Evolutionary conservation across 2,113 vertebrate species (phyloP), one percentile per base, ranked within the genome.

Genomic region (Antechinus flavipes): DNA sequence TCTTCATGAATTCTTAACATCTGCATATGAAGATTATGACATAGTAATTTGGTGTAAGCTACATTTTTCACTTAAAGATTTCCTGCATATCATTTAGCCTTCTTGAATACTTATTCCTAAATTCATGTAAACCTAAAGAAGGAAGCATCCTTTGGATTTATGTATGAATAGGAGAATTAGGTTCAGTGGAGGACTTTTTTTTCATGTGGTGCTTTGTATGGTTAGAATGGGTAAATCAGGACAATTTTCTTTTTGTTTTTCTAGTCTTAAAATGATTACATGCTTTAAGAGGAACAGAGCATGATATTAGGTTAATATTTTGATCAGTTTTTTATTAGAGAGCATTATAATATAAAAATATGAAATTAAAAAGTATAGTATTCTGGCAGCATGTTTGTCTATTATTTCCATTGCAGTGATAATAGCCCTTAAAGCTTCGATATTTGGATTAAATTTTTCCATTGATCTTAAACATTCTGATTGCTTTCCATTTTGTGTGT

Each of bases 31-130:
- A 97, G 99, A 99, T 98, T 99, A 99, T 96, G 99, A 99, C 98
- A 99, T 99, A 98, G 99, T 99, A 97, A 99, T 99, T 98, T 99
- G 99, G 99, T 99, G 99, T 99, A 99, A 99, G 99, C 99, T 95
- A 93, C 93, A 96, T 91, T 95, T 90, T 47, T 0, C 98, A 46
- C 91, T 91, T 94, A 97, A 4, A n/a, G 94, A 93, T 68, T 94
- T 97, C 8, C 76, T 96, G 61, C 95, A 84, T 92, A 52, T 93
- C 91, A 47, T 94, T 42, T n/a, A 42, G 2, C n/a, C n/a, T 8
- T 84, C n/a, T n/a, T 84, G 68, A 42, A 84, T 84, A 14, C 68
- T 84, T 23, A 9, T 42, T 84, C n/a, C 3, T 84, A 84, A 84
- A 19, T 16, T n/a, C 68, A 84, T 42, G 23, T 42, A 84, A 42